These are phyloP conservation scores for Triplophysa siluroides DNA, from an alignment of 2,113 vertebrate genomes.

Conservation along the genomic window DNA sequence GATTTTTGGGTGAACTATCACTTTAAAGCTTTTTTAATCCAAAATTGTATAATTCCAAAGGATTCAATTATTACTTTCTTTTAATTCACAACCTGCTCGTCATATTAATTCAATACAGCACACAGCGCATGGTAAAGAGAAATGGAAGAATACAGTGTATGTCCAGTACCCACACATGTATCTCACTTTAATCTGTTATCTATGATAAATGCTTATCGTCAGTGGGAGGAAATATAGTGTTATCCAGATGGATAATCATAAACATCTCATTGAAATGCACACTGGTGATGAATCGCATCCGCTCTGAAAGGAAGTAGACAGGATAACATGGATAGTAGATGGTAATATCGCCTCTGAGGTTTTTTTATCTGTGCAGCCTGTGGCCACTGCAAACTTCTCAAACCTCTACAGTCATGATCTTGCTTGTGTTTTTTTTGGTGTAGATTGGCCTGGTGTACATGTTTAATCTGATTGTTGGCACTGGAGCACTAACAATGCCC, in stretches of 20 bases:
- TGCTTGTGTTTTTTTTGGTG: slow-evolving; percentile 18
- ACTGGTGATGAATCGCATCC: not conserved
- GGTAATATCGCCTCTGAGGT: not conserved
- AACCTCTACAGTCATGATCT: not conserved
- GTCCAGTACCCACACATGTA: not conserved
- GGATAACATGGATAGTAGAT: not conserved
- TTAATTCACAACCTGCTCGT: too few species aligned
- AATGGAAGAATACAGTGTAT: not conserved
- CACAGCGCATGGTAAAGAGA: not conserved
- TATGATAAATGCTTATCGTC: too few species aligned
- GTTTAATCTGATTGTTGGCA: slow-evolving; percentile 98
- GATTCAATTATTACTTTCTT: too few species aligned
- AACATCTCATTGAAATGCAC: slow-evolving; percentile 7
- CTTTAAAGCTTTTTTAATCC: too few species aligned
- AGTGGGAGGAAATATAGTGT: slow-evolving; percentile 12
- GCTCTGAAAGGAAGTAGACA: not conserved
- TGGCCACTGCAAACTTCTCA: not conserved
- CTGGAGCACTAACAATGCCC: slow-evolving; percentile 95
- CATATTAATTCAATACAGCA: not conserved
- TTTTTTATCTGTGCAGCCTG: not conserved
- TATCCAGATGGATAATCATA: not conserved
- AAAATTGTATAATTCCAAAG: too few species aligned
- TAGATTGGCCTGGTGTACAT: slow-evolving; percentile 98
- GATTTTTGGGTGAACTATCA: too few species aligned
- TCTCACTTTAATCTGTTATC: not conserved